Evolutionary conservation across 2,113 vertebrate genomes (phyloP).

Genomic region (Myotis lucifugus): DNA sequence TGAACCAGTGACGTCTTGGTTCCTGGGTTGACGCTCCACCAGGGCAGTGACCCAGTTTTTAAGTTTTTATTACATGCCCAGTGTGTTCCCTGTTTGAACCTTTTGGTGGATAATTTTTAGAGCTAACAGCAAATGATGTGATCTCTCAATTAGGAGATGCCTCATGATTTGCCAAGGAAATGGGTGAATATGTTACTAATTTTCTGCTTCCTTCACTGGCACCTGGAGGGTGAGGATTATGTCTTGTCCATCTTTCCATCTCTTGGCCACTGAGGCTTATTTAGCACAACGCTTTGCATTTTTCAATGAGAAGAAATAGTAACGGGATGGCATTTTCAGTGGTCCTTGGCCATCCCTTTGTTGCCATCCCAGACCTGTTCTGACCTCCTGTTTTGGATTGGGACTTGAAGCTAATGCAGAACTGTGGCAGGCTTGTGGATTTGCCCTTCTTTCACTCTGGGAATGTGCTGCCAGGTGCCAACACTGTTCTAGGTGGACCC

Average conservation of each 20-base stretch:
- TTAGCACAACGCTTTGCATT: not conserved
- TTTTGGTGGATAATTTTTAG: constrained; percentile 29
- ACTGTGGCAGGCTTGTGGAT: not conserved
- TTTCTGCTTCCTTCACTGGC: constrained; percentile 14
- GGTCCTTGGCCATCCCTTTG: not conserved
- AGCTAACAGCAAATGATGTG: not conserved
- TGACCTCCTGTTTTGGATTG: not conserved
- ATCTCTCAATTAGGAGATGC: not conserved
- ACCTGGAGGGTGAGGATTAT: not conserved
- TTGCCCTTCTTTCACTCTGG: not conserved
- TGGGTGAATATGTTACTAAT: not conserved
- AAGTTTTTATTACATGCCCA: not conserved
- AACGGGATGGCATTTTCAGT: not conserved
- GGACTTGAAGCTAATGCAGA: not conserved
- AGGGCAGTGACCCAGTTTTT: not conserved
- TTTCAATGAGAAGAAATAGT: not conserved
- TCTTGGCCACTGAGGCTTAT: not conserved
- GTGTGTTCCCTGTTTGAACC: not conserved
- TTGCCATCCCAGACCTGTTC: not conserved
- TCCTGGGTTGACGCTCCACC: too few species aligned
- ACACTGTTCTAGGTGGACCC: not conserved
- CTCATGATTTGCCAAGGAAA: not conserved
- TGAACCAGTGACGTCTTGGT: too few species aligned
- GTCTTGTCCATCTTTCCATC: not conserved
- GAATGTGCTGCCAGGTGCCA: not conserved